Evolutionary conservation across 35 echinoderm and acorn worm species (phyloP).

Genomic region (Lytechinus variegatus): DNA sequence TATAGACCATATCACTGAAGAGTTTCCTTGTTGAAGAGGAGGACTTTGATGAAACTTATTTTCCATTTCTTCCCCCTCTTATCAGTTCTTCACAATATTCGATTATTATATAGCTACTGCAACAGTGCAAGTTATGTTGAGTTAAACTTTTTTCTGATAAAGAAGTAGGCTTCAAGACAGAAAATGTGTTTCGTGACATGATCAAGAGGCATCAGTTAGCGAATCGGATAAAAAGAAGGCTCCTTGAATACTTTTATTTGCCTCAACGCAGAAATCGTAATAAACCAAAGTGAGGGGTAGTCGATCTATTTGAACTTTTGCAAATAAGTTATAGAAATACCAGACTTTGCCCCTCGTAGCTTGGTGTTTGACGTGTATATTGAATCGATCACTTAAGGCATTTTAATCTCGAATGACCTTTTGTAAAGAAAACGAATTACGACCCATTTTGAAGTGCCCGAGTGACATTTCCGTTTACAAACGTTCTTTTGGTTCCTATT

Average conservation of each 20-base stretch:
- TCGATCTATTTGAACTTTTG: background rate
- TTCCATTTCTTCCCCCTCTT: too few relatives aligned
- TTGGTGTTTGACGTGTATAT: background rate
- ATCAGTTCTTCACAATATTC: too few relatives aligned
- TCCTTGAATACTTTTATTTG: background rate
- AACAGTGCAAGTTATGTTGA: too few relatives aligned
- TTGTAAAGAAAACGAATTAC: background rate
- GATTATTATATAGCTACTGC: too few relatives aligned
- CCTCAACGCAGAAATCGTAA: background rate
- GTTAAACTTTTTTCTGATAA: too few relatives aligned
- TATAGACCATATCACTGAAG: too few relatives aligned
- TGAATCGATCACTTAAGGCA: constrained; percentile 3
- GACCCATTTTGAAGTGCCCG: background rate
- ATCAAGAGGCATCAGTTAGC: too few relatives aligned
- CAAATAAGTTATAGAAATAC: background rate
- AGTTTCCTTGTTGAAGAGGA: too few relatives aligned
- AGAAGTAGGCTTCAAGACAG: too few relatives aligned
- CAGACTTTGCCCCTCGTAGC: background rate
- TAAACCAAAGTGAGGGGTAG: background rate
- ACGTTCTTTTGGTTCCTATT: constrained; percentile 2
- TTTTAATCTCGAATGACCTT: background rate
- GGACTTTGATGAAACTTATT: too few relatives aligned
- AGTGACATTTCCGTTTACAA: background rate
- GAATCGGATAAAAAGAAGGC: background rate
- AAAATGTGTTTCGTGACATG: too few relatives aligned